Evolutionary conservation across 2,797 vertebrate genomes (phyloP).

Genomic region (Gouania willdenowi): DNA sequence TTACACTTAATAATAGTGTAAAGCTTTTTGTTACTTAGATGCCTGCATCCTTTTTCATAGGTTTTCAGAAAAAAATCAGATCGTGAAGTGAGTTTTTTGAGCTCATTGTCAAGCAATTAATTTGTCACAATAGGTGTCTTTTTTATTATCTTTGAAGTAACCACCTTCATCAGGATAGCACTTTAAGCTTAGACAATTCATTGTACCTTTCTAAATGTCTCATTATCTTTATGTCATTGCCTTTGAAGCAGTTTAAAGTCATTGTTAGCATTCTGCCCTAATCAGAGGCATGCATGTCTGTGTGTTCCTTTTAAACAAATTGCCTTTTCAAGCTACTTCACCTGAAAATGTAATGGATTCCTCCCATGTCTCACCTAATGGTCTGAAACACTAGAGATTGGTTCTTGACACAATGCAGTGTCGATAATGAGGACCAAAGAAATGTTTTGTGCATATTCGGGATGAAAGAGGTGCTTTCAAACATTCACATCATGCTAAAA

Average conservation of each 20-base stretch:
- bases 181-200: conserved; percentile 15
- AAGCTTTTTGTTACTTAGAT: too few species aligned
- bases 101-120: conserved; percentile 17
- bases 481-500: too few species aligned
- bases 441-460: too few species aligned
- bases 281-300: background rate
- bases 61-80: conserved; percentile 10
- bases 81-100: conserved; percentile 13
- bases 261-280: conserved; percentile 2
- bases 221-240: conserved; percentile 4
- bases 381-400: conserved; percentile 3
- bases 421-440: too few species aligned
- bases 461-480: too few species aligned
- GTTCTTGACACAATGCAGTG: too few species aligned
- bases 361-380: background rate
- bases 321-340: conserved; percentile 8
- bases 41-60: background rate
- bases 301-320: too few species aligned
- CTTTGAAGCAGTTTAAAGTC: conserved; percentile 12
- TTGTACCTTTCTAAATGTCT: conserved; percentile 12
- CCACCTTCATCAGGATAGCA: conserved; percentile 23
- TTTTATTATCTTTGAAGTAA: conserved; percentile 20
- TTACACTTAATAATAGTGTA: too few species aligned
- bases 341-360: conserved; percentile 13
- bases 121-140: conserved; percentile 24